Base-by-base conservation (phyloP, 2,113 vertebrate species). In the Isichthys henryi region DNA sequence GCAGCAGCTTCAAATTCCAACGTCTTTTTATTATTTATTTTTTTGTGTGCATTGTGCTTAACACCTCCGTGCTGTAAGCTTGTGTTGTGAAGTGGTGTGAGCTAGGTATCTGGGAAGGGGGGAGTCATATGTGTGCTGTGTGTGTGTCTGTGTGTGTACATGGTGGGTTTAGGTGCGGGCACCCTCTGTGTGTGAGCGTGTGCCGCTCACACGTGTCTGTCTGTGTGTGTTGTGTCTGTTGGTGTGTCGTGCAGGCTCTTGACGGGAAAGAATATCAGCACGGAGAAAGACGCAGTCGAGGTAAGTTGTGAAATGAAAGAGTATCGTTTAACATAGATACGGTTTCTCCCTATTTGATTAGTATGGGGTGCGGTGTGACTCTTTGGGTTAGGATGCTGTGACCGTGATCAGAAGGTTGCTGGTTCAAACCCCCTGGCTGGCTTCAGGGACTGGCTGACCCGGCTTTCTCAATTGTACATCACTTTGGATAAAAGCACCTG, bases 251-350 rank as follows among this genome's bases (percentile, higher is more conserved):
- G 58, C 50, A 99, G 98, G 92, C 95, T 99, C 50, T 95, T 99
- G 93, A 99, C 96, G 0, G 98, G 98, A 91, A 97, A 96, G 89
- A 99, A 96, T 94, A 99, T 99, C 94, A 97, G 93, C 92, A 97
- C 96, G 21, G 97, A 98, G 93, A 96, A 99, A 91, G 98, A 99
- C 3, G 98, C 98, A 0, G 93, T 99, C 17, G 96, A 95, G 97
- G 98, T 98, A 92, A 96, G 86, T 91, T 45, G 52, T 31, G 35
- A 45, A 39, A 35, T 35, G 19, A 48, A 48, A 48, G 9, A 46
- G 21, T 48, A 46, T 27, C n/a, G 46, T 84, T 49, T 46, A 46
- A 9, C 2, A 45, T 48, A 84, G 62, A 27, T 66, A 27, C 9
- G 9, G n/a, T 27, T 62, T 62, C 58, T 11, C 58, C 58, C 9